phyloP scores from a whole-genome alignment of 2,888 invertebrate genomes.

The Drosophila parthenogenetica region DNA sequence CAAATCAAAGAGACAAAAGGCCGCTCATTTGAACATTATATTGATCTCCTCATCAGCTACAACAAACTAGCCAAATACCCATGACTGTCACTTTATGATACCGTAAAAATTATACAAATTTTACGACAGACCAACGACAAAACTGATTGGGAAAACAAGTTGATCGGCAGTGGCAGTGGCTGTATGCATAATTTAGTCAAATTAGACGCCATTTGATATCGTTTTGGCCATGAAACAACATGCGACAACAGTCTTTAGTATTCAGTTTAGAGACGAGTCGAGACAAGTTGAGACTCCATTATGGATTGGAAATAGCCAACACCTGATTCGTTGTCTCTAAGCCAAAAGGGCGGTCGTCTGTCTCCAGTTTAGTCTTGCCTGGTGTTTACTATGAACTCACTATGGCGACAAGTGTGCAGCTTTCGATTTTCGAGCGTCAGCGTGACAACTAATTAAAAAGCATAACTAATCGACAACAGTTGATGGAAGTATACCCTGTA shows the following conservation, averaged over 20 bases:
- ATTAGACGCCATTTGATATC: conserved; percentile 68
- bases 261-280: conserved; percentile 1
- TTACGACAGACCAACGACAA: conserved; percentile 73
- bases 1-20: conserved; percentile 71
- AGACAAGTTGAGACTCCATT: conserved; percentile 51
- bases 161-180: conserved; percentile 58
- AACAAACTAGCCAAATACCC: conserved; percentile 66
- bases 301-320: conserved; percentile 51
- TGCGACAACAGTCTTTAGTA: conserved; percentile 26
- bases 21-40: conserved; percentile 15
- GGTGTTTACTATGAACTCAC: conserved; percentile 17
- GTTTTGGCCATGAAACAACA: conserved; percentile 42
- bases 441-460: conserved; percentile 61
- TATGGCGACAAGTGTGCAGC: conserved; percentile 59
- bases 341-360: conserved; percentile 48
- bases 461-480: neutral
- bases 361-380: neutral
- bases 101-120: conserved; percentile 78
- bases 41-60: conserved; percentile 23
- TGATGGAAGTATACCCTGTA: conserved; percentile 7
- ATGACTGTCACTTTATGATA: conserved; percentile 72
- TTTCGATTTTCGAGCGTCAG: conserved; percentile 27
- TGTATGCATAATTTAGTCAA: conserved; percentile 71
- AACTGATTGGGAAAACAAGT: conserved; percentile 77
- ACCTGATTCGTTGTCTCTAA: conserved; percentile 72